phyloP scores from a whole-genome alignment of 2,113 vertebrate genomes.

The Thinocorus orbignyianus region DNA sequence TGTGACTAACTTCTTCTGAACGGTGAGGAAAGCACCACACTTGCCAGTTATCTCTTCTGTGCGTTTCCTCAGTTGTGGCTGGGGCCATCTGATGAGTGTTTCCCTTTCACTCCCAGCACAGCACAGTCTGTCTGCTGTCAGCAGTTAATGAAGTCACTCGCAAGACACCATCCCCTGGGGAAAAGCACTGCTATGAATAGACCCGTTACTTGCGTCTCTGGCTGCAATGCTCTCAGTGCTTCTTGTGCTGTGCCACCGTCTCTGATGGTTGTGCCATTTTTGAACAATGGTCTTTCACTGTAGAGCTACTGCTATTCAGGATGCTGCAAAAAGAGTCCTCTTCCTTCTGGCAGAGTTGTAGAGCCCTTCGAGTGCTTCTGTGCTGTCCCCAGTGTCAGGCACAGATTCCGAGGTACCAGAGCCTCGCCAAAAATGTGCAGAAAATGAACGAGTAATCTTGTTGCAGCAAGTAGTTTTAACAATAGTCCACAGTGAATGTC shows the following conservation, averaged over 20 bases:
- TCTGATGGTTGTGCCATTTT: background rate
- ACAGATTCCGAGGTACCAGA: background rate
- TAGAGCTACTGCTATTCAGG: background rate
- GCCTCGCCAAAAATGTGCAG: background rate
- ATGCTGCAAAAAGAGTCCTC: background rate
- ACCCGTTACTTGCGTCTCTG: background rate
- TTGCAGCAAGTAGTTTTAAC: slow-evolving; percentile 26
- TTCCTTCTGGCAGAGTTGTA: background rate
- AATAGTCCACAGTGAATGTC: background rate
- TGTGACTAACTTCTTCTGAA: background rate
- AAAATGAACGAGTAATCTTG: background rate
- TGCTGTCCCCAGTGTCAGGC: background rate
- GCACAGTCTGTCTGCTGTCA: slow-evolving; percentile 61
- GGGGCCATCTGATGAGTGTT: slow-evolving; percentile 55
- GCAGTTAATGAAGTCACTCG: slow-evolving; percentile 50
- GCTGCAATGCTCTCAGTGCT: background rate
- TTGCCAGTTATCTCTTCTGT: slow-evolving; percentile 52
- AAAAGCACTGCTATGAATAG: slow-evolving; percentile 43
- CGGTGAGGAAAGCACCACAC: background rate
- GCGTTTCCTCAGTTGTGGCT: slow-evolving; percentile 38
- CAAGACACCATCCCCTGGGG: slow-evolving; percentile 45
- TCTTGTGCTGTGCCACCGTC: background rate
- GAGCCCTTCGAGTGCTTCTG: background rate
- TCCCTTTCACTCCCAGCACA: slow-evolving; percentile 16
- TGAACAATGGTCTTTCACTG: background rate